A percentile compares a stretch with the other conserved stretches of the same genome.
Conservation (phyloP, 2,797 vertebrate species). For the Amniataba percoides region DNA sequence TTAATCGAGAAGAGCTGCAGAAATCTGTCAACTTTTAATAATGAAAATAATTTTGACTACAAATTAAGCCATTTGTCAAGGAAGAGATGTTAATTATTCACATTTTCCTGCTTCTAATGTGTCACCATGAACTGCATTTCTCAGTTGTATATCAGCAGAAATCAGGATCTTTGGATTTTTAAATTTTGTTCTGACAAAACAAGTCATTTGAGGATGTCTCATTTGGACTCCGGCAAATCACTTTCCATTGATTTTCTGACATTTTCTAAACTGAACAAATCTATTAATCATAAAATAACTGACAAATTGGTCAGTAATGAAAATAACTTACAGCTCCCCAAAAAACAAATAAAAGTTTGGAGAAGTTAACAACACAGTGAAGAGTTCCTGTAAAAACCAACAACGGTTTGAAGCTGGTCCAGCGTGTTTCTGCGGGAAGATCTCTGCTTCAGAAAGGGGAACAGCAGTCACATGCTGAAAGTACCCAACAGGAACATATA, state of each 20-base stretch:
- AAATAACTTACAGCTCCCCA: neutral
- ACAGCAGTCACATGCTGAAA: conserved; percentile 32
- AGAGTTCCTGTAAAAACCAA: neutral
- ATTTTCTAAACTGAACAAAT: neutral
- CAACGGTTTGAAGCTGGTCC: neutral
- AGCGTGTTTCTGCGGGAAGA: neutral
- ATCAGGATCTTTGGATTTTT: neutral
- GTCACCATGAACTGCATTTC: neutral
- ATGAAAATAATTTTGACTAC: no score
- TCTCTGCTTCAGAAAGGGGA: conserved; percentile 24
- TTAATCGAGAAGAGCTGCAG: neutral
- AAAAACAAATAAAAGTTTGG: neutral
- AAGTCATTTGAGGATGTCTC: neutral
- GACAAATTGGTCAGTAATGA: neutral
- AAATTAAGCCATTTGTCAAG: no score
- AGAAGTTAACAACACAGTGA: neutral
- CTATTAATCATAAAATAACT: neutral
- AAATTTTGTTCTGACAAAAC: neutral
- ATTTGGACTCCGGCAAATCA: no score
- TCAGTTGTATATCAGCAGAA: neutral
- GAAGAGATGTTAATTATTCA: neutral
- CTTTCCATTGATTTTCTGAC: neutral
- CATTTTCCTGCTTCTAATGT: neutral
- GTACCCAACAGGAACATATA: neutral
- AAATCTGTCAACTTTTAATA: no score